Percentiles rank a stretch among this genome's conserved stretches.
phyloP scores from a whole-genome alignment of 2,113 vertebrate species.

The Sarotherodon lohbergeri region DNA sequence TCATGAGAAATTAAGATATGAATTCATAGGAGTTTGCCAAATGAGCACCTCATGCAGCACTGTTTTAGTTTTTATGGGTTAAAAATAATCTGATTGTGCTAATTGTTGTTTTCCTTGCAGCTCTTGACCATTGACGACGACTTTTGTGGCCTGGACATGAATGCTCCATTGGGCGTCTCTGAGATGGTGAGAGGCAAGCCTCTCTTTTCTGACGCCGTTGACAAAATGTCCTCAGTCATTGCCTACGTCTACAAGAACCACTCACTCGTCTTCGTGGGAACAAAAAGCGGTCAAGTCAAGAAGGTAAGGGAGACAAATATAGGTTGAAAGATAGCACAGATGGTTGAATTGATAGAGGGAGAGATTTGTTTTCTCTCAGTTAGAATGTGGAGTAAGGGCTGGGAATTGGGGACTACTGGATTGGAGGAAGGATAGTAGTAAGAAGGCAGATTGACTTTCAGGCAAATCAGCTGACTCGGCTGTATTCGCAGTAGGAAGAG shows the following conservation, averaged over 20 bases:
- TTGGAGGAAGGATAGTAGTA: constrained; percentile 42
- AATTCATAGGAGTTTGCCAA: not conserved
- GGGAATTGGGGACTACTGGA: constrained; percentile 43
- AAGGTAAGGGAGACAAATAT: constrained; percentile 81
- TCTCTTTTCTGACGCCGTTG: constrained; percentile 85
- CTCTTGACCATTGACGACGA: constrained; percentile 95
- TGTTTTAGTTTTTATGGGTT: not conserved
- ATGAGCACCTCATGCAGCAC: not conserved
- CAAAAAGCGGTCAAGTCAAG: constrained; percentile 89
- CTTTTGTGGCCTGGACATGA: constrained; percentile 99
- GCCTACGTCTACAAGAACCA: constrained; percentile 99
- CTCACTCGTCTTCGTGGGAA: constrained; percentile 95
- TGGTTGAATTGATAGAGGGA: not conserved
- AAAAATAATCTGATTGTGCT: not conserved
- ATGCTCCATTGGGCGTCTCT: constrained; percentile 92
- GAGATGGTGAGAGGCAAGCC: constrained; percentile 93
- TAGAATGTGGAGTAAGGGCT: constrained; percentile 5
- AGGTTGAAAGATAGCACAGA: not conserved
- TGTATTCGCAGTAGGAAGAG: constrained; percentile 31
- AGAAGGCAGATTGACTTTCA: constrained; percentile 66
- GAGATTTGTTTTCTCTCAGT: constrained; percentile 38
- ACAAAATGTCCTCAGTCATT: constrained; percentile 94
- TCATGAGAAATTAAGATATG: fast-evolving
- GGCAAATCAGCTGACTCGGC: constrained; percentile 59
- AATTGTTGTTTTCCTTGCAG: constrained; percentile 58